Evolutionary conservation across 1,140 invertebrate genomes (phyloP).

Genomic region (Lordiphosa collinella): DNA sequence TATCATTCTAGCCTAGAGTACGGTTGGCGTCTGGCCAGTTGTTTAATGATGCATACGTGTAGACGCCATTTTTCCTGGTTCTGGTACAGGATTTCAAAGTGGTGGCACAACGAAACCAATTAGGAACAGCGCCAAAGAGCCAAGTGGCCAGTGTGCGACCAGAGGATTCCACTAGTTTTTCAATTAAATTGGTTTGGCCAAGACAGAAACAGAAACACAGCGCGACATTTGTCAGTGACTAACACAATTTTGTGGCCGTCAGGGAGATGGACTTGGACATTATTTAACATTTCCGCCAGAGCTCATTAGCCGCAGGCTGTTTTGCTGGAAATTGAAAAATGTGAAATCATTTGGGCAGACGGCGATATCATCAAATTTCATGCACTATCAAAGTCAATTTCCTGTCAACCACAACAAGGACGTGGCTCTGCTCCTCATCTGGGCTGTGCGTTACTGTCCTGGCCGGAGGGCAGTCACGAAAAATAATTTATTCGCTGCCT

Average conservation of each 20-base stretch:
- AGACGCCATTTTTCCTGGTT: conserved; percentile 39
- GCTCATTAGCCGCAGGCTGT: conserved; percentile 31
- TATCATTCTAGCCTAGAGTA: too few relatives aligned
- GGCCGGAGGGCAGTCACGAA: conserved; percentile 43
- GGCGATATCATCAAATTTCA: conserved; percentile 72
- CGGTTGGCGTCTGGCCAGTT: conserved; percentile 46
- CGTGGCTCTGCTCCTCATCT: conserved; percentile 8
- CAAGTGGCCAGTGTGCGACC: conserved; percentile 18
- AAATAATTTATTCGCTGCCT: conserved; percentile 63
- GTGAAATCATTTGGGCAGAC: conserved; percentile 43
- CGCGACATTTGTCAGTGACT: conserved; percentile 29
- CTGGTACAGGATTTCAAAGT: conserved; percentile 31
- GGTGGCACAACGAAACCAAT: conserved; percentile 46
- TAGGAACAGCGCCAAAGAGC: conserved; percentile 56
- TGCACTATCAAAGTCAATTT: conserved; percentile 77
- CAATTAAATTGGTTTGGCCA: conserved; percentile 36
- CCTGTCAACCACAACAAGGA: conserved; percentile 34
- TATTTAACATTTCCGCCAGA: conserved; percentile 46
- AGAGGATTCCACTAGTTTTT: conserved; percentile 5
- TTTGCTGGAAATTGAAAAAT: conserved; percentile 47
- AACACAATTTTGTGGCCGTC: conserved; percentile 42
- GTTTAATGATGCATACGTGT: conserved; percentile 70
- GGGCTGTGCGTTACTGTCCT: neutral
- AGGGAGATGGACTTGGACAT: conserved; percentile 27
- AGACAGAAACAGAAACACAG: conserved; percentile 11